Evolutionary conservation across 2,888 invertebrate species (phyloP).

Genomic region (Noctua fimbriata): DNA sequence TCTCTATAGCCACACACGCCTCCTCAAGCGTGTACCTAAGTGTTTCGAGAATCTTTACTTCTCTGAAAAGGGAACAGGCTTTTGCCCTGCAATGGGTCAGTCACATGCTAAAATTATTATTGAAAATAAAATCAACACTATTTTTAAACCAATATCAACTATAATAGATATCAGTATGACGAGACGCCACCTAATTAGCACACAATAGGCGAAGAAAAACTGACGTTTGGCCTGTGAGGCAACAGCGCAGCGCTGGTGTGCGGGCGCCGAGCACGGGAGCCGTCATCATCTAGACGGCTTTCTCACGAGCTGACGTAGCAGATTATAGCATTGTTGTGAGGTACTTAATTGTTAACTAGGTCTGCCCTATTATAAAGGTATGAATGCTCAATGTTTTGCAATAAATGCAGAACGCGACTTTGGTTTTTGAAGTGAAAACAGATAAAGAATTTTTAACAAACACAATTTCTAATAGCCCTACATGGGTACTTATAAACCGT

Average conservation of each 20-base stretch:
- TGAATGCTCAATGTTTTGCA: not conserved
- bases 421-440: not conserved
- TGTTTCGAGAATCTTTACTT: not conserved
- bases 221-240: slow-evolving; percentile 49
- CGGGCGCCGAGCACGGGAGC: slow-evolving; percentile 8
- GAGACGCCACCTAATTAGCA: slow-evolving; percentile 67
- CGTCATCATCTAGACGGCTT: slow-evolving; percentile 39
- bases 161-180: slow-evolving; percentile 36
- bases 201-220: slow-evolving; percentile 70
- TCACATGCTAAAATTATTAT: not conserved
- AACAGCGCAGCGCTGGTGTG: slow-evolving; percentile 24
- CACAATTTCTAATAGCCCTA: not conserved
- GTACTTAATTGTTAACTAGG: slow-evolving; percentile 48
- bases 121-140: not conserved
- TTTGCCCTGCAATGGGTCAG: not conserved
- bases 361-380: slow-evolving; percentile 21
- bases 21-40: not conserved
- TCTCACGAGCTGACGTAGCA: slow-evolving; percentile 54
- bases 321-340: slow-evolving; percentile 45
- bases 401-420: not conserved
- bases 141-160: slow-evolving; percentile 8
- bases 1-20: not conserved
- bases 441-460: not conserved
- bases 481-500: too few relatives aligned
- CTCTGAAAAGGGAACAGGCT: slow-evolving; percentile 3